These are phyloP conservation scores for Amphipyra tragopoginis DNA, from an alignment of 2,888 invertebrate genomes.

Conservation along the genomic window DNA sequence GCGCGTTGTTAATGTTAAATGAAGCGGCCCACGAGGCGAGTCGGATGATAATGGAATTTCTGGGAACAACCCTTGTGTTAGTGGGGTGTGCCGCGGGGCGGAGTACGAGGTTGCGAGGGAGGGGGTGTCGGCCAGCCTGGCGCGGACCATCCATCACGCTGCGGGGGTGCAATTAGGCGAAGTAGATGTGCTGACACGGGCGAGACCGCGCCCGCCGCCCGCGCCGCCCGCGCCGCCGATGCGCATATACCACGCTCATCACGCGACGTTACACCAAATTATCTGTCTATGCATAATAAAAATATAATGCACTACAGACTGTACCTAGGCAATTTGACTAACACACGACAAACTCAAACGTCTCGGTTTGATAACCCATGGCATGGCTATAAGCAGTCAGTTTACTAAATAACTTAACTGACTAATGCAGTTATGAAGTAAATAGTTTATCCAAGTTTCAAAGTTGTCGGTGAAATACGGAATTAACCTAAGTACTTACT, in stretches of 20 bases:
- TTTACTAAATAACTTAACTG: too few relatives aligned
- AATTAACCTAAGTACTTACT: background rate
- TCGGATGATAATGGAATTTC: conserved; percentile 86
- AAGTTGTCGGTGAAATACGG: too few relatives aligned
- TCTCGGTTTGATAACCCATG: too few relatives aligned
- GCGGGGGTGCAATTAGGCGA: conserved; percentile 79
- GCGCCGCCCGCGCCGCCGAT: background rate
- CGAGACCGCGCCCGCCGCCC: conserved; percentile 65
- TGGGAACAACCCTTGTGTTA: conserved; percentile 86
- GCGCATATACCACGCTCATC: conserved; percentile 49
- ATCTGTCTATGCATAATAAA: conserved; percentile 56
- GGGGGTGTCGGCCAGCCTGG: conserved; percentile 61
- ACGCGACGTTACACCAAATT: conserved; percentile 50
- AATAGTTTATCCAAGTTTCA: too few relatives aligned
- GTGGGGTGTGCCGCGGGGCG: conserved; percentile 77
- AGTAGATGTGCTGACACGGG: conserved; percentile 88
- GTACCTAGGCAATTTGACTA: background rate
- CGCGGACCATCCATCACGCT: conserved; percentile 84
- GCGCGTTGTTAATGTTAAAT: conserved; percentile 80
- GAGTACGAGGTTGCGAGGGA: conserved; percentile 56
- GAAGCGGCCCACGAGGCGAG: conserved; percentile 70
- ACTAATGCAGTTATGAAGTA: too few relatives aligned
- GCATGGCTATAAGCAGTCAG: too few relatives aligned
- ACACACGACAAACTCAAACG: too few relatives aligned
- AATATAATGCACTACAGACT: background rate